Conservation (phyloP, 2,797 vertebrate genomes). For the Nothura maculosa region DNA sequence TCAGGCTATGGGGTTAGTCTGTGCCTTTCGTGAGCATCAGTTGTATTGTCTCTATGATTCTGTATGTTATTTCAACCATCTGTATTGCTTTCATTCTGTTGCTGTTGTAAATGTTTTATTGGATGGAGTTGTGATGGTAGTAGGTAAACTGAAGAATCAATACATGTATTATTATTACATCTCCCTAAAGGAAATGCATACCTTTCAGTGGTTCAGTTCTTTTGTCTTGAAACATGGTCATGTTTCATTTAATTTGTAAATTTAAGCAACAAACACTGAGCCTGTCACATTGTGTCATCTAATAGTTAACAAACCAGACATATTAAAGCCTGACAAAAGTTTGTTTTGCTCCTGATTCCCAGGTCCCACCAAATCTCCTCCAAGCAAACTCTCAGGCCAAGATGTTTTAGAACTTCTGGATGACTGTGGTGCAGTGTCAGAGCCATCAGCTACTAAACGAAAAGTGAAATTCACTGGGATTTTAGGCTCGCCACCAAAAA, state of each 20-base stretch:
- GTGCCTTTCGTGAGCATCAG: neutral
- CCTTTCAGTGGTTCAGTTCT: neutral
- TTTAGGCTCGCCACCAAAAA: conserved; percentile 75
- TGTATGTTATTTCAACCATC: neutral
- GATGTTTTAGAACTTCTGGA: conserved; percentile 77
- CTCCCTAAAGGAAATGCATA: neutral
- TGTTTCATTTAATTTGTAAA: neutral
- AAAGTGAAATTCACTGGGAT: conserved; percentile 74
- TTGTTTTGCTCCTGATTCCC: conserved; percentile 20
- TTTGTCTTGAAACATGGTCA: neutral
- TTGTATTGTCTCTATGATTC: neutral
- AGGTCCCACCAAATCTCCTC: conserved; percentile 81
- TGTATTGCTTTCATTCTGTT: neutral
- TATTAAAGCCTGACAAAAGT: neutral
- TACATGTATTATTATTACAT: neutral
- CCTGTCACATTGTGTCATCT: neutral
- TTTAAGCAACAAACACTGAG: neutral
- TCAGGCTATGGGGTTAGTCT: neutral
- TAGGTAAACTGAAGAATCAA: neutral
- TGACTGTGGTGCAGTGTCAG: conserved; percentile 38
- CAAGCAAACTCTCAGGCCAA: neutral
- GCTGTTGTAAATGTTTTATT: neutral
- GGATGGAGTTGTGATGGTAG: neutral
- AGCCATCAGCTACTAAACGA: conserved; percentile 63
- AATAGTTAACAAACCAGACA: neutral